Conservation (phyloP, 2,113 vertebrate genomes). For the Astur gentilis region DNA sequence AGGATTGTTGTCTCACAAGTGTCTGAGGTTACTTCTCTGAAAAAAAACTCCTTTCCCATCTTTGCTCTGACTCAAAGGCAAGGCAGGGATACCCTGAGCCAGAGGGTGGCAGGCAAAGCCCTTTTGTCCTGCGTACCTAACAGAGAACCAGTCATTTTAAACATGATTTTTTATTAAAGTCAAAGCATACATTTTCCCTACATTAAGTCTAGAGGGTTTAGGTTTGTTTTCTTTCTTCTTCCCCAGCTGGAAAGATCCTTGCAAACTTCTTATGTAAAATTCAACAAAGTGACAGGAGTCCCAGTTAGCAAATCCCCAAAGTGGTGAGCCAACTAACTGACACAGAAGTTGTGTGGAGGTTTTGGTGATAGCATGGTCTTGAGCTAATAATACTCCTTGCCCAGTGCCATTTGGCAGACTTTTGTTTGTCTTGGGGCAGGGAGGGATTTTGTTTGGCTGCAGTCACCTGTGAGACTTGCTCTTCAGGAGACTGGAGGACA, state of each 20-base stretch:
- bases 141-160: neutral
- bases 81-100: neutral
- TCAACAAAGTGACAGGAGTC: rapidly evolving
- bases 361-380: neutral
- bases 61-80: neutral
- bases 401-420: neutral
- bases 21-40: neutral
- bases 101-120: neutral
- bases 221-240: neutral
- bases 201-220: neutral
- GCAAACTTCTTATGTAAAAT: neutral
- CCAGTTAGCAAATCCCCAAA: rapidly evolving
- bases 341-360: rapidly evolving
- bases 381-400: neutral
- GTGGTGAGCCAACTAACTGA: neutral
- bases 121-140: neutral
- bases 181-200: neutral
- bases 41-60: neutral
- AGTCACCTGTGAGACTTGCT: rapidly evolving
- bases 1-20: neutral
- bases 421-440: neutral
- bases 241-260: neutral
- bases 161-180: rapidly evolving
- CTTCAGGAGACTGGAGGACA: too few species aligned
- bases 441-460: neutral